phyloP scores from a whole-genome alignment of 2,797 vertebrate genomes.

The Coluber constrictor region DNA sequence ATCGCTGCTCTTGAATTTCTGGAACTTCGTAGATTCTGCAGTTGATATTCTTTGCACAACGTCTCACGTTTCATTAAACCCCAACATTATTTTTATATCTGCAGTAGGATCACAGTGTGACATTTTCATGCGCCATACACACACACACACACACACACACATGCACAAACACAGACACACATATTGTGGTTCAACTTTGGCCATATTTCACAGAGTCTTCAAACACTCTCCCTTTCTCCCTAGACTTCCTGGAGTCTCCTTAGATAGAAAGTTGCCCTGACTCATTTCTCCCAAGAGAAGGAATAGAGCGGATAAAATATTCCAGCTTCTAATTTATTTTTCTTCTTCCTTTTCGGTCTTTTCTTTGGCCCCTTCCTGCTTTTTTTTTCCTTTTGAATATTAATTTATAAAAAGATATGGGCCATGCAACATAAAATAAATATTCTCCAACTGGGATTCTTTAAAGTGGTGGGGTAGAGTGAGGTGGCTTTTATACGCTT shows the following conservation, averaged over 20 bases:
- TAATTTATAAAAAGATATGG: neutral
- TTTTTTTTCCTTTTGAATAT: neutral
- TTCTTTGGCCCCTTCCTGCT: neutral
- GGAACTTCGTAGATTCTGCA: neutral
- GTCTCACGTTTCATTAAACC: neutral
- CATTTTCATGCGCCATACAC: neutral
- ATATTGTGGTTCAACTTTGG: neutral
- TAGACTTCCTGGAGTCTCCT: constrained; percentile 39
- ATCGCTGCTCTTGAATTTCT: neutral
- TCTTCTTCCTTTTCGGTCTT: neutral
- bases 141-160: neutral
- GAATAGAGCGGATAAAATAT: constrained; percentile 23
- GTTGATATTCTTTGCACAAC: neutral
- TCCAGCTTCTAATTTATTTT: constrained; percentile 5
- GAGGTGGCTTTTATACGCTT: neutral
- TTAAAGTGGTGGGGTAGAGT: neutral
- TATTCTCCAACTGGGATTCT: neutral
- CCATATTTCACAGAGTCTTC: neutral
- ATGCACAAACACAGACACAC: neutral
- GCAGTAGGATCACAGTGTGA: neutral
- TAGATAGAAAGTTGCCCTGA: neutral
- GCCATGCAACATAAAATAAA: constrained; percentile 9
- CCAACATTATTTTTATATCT: neutral
- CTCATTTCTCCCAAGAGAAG: constrained; percentile 5
- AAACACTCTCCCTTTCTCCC: neutral